These are phyloP conservation scores for Scaptomyza parva DNA, from an alignment of 2,888 invertebrate species.

Conservation along the genomic window DNA sequence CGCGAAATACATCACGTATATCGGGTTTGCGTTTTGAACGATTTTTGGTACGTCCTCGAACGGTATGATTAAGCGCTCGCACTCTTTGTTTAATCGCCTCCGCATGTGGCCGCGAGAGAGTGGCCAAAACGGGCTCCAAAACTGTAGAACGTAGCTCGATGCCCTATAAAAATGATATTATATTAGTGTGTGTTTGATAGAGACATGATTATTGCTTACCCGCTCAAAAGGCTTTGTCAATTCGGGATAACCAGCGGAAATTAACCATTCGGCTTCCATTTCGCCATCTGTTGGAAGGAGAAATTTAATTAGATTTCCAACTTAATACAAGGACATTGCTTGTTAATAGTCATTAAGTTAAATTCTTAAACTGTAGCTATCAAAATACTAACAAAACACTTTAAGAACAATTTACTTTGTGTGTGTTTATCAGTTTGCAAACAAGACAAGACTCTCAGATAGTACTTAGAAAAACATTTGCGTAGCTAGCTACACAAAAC, in stretches of 20 bases:
- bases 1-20: constrained; percentile 93
- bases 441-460: neutral
- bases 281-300: constrained; percentile 85
- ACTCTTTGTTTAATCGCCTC: constrained; percentile 90
- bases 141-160: constrained; percentile 86
- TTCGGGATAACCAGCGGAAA: constrained; percentile 86
- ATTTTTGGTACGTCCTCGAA: constrained; percentile 87
- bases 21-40: constrained; percentile 90
- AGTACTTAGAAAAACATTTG: constrained; percentile 5
- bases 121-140: constrained; percentile 86
- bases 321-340: no score
- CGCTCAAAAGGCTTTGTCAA: constrained; percentile 85
- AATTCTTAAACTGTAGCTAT: neutral
- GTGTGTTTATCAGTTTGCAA: neutral
- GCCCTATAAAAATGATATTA: constrained; percentile 72
- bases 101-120: constrained; percentile 88
- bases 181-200: neutral
- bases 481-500: neutral
- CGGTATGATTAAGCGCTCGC: constrained; percentile 90
- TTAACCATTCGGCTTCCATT: constrained; percentile 86
- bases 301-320: neutral
- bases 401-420: neutral
- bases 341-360: no score
- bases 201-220: constrained; percentile 59
- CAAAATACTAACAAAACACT: neutral